Evolutionary conservation across 2,797 vertebrate species (phyloP).

Genomic region (Melanotaenia parkinsoni): DNA sequence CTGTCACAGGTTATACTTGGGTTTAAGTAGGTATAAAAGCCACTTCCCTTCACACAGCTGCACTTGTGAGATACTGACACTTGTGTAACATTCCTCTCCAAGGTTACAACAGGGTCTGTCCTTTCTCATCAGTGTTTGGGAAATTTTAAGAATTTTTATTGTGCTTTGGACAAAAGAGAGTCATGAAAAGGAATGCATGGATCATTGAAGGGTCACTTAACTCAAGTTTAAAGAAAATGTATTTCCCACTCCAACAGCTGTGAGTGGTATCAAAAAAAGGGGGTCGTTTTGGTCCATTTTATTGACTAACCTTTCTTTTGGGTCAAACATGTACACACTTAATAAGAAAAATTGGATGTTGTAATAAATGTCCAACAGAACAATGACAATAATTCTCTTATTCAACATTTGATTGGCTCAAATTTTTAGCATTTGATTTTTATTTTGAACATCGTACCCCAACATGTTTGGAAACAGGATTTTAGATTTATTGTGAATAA

Average conservation of each 20-base stretch:
- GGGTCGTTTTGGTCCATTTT: background rate
- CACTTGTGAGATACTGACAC: constrained; percentile 48
- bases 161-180: constrained; percentile 50
- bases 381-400: background rate
- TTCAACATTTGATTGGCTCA: background rate
- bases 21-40: constrained; percentile 34
- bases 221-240: constrained; percentile 31
- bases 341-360: no score
- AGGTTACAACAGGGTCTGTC: constrained; percentile 70
- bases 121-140: constrained; percentile 66
- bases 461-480: background rate
- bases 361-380: background rate
- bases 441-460: background rate
- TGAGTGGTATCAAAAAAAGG: background rate
- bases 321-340: no score
- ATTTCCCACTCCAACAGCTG: background rate
- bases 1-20: constrained; percentile 15
- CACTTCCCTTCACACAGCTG: constrained; percentile 30
- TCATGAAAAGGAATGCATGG: constrained; percentile 44
- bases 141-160: constrained; percentile 71
- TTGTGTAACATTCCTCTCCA: constrained; percentile 77
- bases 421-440: background rate
- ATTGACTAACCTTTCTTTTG: no score
- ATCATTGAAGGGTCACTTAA: constrained; percentile 41
- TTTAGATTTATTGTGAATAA: background rate